phyloP scores from a whole-genome alignment of 2,113 vertebrate genomes.

The Aldabrachelys gigantea region DNA sequence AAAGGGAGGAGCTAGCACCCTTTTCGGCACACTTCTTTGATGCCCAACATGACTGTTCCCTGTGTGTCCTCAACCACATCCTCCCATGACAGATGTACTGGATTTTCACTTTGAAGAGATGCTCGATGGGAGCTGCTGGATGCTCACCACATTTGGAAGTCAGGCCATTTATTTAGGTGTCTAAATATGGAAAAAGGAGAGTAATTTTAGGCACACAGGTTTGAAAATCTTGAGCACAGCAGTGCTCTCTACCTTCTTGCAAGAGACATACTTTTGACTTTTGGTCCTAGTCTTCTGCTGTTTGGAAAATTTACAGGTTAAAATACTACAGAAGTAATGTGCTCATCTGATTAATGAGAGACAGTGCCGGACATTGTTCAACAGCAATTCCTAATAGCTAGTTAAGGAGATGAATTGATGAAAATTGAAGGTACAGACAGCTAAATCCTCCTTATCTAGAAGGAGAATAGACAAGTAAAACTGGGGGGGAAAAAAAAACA shows the following conservation, averaged over 20 bases:
- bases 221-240: neutral
- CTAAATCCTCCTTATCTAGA: neutral
- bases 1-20: neutral
- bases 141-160: neutral
- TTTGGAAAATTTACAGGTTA: neutral
- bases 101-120: neutral
- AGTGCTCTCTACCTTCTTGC: neutral
- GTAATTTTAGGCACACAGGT: neutral
- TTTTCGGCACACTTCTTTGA: neutral
- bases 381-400: neutral
- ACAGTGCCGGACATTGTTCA: neutral
- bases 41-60: neutral
- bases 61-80: neutral
- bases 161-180: neutral
- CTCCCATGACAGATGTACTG: neutral
- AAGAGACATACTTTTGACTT: neutral
- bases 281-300: neutral
- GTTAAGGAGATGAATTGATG: neutral
- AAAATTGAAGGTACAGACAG: slow-evolving; percentile 19
- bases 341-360: neutral
- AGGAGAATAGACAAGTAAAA: neutral
- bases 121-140: neutral
- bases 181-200: neutral
- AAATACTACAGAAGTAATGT: neutral
- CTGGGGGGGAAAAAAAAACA: neutral